Base-by-base conservation (phyloP, 2,888 invertebrate genomes). In the Fissipunctia ypsillon region DNA sequence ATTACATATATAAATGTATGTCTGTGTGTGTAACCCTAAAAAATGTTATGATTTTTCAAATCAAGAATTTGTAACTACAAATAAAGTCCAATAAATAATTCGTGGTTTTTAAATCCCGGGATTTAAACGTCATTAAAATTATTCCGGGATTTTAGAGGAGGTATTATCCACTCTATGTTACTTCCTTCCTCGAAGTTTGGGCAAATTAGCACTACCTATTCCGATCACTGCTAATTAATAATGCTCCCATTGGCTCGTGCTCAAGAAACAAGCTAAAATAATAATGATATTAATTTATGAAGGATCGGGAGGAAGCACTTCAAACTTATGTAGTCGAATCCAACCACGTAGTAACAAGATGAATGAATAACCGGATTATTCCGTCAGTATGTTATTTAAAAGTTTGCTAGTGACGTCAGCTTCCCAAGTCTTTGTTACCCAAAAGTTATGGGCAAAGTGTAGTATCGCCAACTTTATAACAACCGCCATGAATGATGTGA, bases 381-480 rank as follows among this genome's bases (percentile, higher is more conserved):
- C 41, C 25, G 22, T 70, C 56, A 61, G 64, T 57, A 68, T 50
- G 45, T 67, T 77, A 72, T 76, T 68, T 65, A 81, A 72, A 84
- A 83, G 78, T 83, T 84, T 73, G 60, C 56, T 35, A 41, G 48
- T 31, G 54, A 25, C 28, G 69, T 61, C 61, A 66, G 70, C 63
- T 50, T 56, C 56, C 28, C 35, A 69, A 43, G 72, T 76, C 81
- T 84, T 68, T 59, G 76, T 65, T 69, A 31, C 45, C 41, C 41
- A 38, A 75, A 71, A 83, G 57, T 83, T 81, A 66, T 76, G 66
- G 61, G 31, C 25, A 12, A 52, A 74, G 61, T 64, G 50, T 78
- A 45, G 76, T 61, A 65, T 80, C 63, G 28, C 56, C 10, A 83
- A 80, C 81, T 77, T 80, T 65, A 41, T 76, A 76, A 84, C 70